Percentiles rank a stretch among this genome's conserved stretches.
phyloP scores from a whole-genome alignment of 2,888 invertebrate species.

The Spodoptera picta region DNA sequence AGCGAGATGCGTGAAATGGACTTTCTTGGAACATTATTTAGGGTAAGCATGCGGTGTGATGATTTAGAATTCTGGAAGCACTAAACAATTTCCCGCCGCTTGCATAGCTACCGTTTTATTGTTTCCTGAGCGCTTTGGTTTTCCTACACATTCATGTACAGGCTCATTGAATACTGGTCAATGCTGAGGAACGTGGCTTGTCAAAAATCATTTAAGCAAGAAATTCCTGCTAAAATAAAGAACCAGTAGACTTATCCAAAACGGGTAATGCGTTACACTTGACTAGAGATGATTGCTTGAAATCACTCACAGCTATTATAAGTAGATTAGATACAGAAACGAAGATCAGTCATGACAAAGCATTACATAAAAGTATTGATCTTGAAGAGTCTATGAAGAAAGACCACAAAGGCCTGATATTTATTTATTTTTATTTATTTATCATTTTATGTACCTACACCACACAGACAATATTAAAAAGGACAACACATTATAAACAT shows the following conservation, averaged over 20 bases:
- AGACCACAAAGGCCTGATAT: conserved; percentile 14
- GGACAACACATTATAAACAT: too few relatives aligned
- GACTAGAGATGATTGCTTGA: conserved; percentile 59
- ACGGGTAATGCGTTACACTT: conserved; percentile 58
- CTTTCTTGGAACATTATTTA: conserved; percentile 43
- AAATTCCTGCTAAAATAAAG: not conserved
- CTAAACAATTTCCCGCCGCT: conserved; percentile 36
- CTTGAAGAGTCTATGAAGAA: conserved; percentile 52
- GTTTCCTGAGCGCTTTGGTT: conserved; percentile 37
- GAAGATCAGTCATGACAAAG: conserved; percentile 35
- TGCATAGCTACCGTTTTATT: conserved; percentile 27
- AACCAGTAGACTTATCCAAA: conserved; percentile 5
- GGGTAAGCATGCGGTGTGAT: conserved; percentile 13
- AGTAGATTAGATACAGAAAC: conserved; percentile 61
- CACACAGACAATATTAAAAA: too few relatives aligned
- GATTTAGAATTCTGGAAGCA: conserved; percentile 39
- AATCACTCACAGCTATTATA: conserved; percentile 62
- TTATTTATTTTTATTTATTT: too few relatives aligned
- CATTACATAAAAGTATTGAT: conserved; percentile 54
- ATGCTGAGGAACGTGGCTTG: not conserved
- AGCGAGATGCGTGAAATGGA: conserved; percentile 52
- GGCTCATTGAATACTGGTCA: not conserved
- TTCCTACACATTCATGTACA: not conserved
- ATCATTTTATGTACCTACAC: too few relatives aligned
- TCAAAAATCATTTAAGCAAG: not conserved